Evolutionary conservation across 2,113 vertebrate species (phyloP).

Genomic region (Sardina pilchardus): DNA sequence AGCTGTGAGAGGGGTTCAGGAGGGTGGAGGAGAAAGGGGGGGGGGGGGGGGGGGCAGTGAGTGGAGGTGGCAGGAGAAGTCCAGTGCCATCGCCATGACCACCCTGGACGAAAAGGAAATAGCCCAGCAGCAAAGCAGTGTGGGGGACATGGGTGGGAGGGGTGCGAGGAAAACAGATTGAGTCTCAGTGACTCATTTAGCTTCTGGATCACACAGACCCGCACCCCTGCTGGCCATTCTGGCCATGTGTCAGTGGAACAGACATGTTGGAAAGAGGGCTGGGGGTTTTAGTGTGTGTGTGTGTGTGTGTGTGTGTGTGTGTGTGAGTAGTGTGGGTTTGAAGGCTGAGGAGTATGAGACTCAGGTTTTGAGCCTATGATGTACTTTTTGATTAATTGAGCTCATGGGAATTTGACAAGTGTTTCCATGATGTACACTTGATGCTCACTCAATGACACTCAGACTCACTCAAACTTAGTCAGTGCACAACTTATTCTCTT

Average conservation of each 20-base stretch:
- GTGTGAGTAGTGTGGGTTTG: not conserved
- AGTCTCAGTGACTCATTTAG: conserved; percentile 87
- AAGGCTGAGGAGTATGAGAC: not conserved
- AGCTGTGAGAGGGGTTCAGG: conserved; percentile 27
- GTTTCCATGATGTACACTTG: not conserved
- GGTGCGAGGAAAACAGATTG: conserved; percentile 75
- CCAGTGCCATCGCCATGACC: conserved; percentile 60
- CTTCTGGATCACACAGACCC: conserved; percentile 82
- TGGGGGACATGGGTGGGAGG: not conserved
- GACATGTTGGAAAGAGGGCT: conserved; percentile 55
- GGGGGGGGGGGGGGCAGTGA: not conserved
- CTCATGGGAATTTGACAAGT: not conserved
- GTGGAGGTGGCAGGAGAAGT: conserved; percentile 62
- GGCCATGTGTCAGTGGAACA: conserved; percentile 76
- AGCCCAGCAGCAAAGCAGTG: not conserved
- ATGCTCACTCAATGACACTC: not conserved
- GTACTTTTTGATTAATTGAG: not conserved
- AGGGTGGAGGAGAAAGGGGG: conserved; percentile 33
- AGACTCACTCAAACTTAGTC: not conserved
- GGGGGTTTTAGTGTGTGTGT: not conserved
- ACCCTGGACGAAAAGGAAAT: conserved; percentile 33
- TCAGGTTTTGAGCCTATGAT: not conserved
- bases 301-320: not conserved
- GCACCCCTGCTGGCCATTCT: conserved; percentile 81
- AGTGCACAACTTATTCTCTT: not conserved